Evolutionary conservation across 2,797 vertebrate genomes (phyloP).

Genomic region (Eleutherodactylus coqui): DNA sequence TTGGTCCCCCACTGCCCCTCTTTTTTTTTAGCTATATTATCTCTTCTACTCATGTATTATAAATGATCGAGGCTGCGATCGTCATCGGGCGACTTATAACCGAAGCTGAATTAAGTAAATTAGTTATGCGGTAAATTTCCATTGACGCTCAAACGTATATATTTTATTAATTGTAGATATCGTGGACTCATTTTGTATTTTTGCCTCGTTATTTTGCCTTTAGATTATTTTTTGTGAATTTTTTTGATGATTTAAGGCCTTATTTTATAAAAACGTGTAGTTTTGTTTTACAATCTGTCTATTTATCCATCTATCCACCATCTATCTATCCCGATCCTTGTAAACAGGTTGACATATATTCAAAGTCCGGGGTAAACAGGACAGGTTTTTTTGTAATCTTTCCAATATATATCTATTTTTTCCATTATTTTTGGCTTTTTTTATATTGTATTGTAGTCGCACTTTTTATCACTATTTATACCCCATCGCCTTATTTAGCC

Average conservation of each 20-base stretch:
- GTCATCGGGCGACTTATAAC: background rate
- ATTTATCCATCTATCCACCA: no score
- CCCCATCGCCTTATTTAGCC: background rate
- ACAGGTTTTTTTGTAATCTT: background rate
- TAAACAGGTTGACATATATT: constrained; percentile 14
- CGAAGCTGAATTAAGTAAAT: constrained; percentile 1
- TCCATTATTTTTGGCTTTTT: background rate
- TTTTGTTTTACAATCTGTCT: background rate
- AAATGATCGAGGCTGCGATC: constrained; percentile 30
- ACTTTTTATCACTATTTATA: background rate
- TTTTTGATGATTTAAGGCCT: background rate
- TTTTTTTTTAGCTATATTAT: constrained; percentile 12
- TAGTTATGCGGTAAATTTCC: constrained; percentile 12
- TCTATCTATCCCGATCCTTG: background rate
- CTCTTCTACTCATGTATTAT: constrained; percentile 40
- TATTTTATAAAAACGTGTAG: background rate
- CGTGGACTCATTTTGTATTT: background rate
- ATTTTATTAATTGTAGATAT: background rate
- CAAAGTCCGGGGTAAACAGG: background rate
- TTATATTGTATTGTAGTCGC: background rate
- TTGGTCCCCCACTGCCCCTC: background rate
- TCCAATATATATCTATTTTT: no score
- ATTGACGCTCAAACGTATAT: background rate
- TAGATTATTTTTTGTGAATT: background rate
- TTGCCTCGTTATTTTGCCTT: background rate